Percentiles rank a stretch among this genome's conserved stretches.
These are phyloP conservation scores for Scortum barcoo DNA, from an alignment of 2,113 vertebrate species.

Conservation along the genomic window DNA sequence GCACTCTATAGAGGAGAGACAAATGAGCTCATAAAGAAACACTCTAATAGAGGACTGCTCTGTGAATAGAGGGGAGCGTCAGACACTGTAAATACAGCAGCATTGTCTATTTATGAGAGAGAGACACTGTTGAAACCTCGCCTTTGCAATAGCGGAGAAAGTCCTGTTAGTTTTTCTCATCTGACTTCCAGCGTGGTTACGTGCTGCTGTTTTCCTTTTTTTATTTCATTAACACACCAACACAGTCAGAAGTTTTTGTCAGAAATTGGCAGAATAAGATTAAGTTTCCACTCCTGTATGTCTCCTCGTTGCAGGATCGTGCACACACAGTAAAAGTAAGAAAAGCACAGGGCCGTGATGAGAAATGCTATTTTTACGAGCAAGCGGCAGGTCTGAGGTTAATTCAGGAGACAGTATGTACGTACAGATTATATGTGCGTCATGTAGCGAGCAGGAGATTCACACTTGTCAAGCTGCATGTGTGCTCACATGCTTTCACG, in stretches of 20 bases:
- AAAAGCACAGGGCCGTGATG: neutral
- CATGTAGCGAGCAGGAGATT: neutral
- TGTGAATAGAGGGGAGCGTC: constrained; percentile 53
- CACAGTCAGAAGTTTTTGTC: constrained; percentile 15
- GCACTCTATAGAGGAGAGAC: constrained; percentile 73
- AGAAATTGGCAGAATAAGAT: constrained; percentile 16
- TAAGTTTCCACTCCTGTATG: neutral
- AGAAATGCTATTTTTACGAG: neutral
- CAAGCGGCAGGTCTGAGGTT: neutral
- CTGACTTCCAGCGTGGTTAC: constrained; percentile 11
- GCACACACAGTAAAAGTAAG: neutral
- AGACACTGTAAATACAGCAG: constrained; percentile 61
- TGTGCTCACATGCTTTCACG: neutral
- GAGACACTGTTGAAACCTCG: constrained; percentile 22
- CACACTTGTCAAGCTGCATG: neutral
- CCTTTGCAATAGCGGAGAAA: neutral
- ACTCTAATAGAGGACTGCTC: constrained; percentile 71
- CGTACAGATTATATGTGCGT: neutral
- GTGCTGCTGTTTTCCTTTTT: neutral
- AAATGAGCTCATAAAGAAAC: constrained; percentile 78
- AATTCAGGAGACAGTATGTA: neutral
- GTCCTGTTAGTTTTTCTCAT: constrained; percentile 8
- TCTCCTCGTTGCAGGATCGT: neutral
- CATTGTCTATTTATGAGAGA: constrained; percentile 49
- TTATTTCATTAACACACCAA: constrained; percentile 39